phyloP scores from a whole-genome alignment of 2,797 vertebrate species.

The Dicrostonyx torquatus region DNA sequence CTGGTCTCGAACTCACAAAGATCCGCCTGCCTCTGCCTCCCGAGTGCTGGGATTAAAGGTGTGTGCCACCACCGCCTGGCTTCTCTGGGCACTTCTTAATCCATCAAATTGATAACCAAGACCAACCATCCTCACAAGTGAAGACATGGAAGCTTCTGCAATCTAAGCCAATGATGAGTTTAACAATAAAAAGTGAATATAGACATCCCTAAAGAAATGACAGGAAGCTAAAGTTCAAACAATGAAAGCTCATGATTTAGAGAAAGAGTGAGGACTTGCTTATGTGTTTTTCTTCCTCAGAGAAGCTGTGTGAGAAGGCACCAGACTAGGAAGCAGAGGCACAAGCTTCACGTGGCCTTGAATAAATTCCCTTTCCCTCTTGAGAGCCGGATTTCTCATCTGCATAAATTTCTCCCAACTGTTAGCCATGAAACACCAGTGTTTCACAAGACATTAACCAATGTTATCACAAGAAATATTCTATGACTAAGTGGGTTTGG shows the following conservation, averaged over 20 bases:
- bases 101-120: background rate
- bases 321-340: background rate
- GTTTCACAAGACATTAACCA: background rate
- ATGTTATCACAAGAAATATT: background rate
- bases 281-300: background rate
- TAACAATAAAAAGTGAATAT: background rate
- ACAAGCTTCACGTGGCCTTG: background rate
- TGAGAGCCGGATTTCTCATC: background rate
- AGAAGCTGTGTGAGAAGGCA: background rate
- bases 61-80: no score
- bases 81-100: background rate
- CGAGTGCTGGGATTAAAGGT: no score
- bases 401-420: background rate
- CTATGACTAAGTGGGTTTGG: background rate
- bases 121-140: background rate
- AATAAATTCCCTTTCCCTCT: no score
- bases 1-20: no score
- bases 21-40: no score
- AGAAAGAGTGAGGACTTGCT: background rate
- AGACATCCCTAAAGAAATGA: background rate
- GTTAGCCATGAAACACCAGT: background rate
- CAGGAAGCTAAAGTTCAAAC: background rate
- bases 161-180: background rate
- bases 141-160: background rate
- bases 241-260: background rate